Conservation (phyloP, 2,113 vertebrate species). For the Aptenodytes forsteri region DNA sequence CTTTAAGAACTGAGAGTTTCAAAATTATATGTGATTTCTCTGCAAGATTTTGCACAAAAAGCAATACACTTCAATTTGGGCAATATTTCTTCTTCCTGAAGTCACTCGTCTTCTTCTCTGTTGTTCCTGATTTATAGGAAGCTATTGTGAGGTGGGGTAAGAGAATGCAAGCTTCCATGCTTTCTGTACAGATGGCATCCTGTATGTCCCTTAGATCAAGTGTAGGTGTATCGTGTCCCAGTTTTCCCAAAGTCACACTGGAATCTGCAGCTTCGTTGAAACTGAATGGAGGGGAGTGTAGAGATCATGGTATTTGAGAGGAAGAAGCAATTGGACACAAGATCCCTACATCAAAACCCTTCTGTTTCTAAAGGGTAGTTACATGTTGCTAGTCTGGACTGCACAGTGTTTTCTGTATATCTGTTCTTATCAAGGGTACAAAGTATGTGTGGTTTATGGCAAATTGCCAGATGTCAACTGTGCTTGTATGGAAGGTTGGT, state of each 20-base stretch:
- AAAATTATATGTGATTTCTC: neutral
- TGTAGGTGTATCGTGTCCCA: neutral
- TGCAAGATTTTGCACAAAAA: rapidly evolving
- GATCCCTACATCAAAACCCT: rapidly evolving
- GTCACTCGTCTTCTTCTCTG: neutral
- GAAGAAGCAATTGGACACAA: neutral
- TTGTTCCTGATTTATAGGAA: neutral
- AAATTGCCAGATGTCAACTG: neutral
- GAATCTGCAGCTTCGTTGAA: neutral
- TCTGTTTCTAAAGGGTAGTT: neutral
- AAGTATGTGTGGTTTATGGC: neutral
- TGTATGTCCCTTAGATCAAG: neutral
- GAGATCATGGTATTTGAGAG: neutral
- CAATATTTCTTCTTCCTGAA: neutral
- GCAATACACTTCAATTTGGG: neutral
- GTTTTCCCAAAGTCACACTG: neutral
- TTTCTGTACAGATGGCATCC: neutral
- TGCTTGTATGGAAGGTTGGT: neutral
- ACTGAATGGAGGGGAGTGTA: rapidly evolving
- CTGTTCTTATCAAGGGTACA: neutral
- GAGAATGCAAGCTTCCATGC: neutral
- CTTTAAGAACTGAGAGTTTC: neutral
- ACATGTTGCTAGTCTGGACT: neutral
- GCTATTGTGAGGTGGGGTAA: neutral
- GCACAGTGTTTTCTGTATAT: neutral